Conservation (phyloP, 2,888 invertebrate species). For the Sceliomorpha sp. region DNA sequence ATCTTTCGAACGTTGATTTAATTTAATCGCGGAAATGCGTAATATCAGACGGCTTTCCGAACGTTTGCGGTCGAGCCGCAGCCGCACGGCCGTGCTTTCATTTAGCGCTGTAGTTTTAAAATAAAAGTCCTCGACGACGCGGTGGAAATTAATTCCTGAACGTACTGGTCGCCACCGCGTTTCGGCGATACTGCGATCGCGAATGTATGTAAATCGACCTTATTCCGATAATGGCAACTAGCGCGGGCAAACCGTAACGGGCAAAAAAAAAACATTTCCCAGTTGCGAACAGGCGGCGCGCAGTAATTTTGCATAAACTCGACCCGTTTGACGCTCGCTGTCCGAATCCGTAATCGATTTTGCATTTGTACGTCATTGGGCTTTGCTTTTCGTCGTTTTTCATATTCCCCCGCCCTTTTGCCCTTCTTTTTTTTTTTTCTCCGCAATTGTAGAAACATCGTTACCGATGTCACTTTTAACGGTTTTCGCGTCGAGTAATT, state of each 20-base stretch:
- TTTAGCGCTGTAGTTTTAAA: constrained; percentile 24
- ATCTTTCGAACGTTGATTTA: constrained; percentile 48
- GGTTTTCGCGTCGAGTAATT: too few relatives aligned
- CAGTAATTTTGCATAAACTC: constrained; percentile 53
- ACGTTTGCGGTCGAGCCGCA: constrained; percentile 36
- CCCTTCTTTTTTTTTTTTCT: too few relatives aligned
- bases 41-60: constrained; percentile 25
- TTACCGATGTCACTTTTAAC: too few relatives aligned
- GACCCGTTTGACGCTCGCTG: constrained; percentile 15
- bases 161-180: constrained; percentile 16
- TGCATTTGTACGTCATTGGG: constrained; percentile 36
- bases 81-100: constrained; percentile 15
- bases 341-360: constrained; percentile 40
- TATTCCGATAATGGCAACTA: constrained; percentile 43
- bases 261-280: constrained; percentile 32
- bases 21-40: constrained; percentile 45
- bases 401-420: too few relatives aligned
- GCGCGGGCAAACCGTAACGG: constrained; percentile 22
- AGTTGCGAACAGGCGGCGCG: constrained; percentile 36
- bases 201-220: constrained; percentile 51
- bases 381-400: too few relatives aligned
- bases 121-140: constrained; percentile 33
- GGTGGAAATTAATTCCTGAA: constrained; percentile 45
- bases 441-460: too few relatives aligned
- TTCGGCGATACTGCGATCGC: constrained; percentile 22